Evolutionary conservation across 2,888 invertebrate genomes (phyloP).

Genomic region (Gasteruption jaculator): DNA sequence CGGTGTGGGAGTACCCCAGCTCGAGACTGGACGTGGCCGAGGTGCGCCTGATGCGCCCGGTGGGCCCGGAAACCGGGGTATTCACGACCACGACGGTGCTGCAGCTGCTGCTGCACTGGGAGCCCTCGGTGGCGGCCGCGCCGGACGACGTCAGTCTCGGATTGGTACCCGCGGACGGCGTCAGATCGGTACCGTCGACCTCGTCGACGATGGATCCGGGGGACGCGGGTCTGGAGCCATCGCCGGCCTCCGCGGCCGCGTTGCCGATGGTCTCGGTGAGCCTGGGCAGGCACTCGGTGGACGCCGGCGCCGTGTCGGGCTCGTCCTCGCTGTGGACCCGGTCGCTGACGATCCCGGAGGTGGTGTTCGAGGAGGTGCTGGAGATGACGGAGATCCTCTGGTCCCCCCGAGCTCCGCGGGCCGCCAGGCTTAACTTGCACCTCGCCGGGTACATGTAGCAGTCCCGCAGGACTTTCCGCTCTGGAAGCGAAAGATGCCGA

Average conservation of each 20-base stretch:
- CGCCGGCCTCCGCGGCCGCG: slow-evolving; percentile 24
- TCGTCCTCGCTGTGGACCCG: slow-evolving; percentile 93
- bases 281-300: slow-evolving; percentile 75
- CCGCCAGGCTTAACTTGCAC: slow-evolving; percentile 58
- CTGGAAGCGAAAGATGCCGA: slow-evolving; percentile 49
- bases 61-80: slow-evolving; percentile 53
- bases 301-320: slow-evolving; percentile 83
- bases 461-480: slow-evolving; percentile 61
- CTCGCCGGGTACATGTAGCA: slow-evolving; percentile 69
- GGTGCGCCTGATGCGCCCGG: slow-evolving; percentile 57
- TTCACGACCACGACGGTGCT: slow-evolving; percentile 83
- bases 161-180: slow-evolving; percentile 22
- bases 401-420: slow-evolving; percentile 66
- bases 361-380: slow-evolving; percentile 93
- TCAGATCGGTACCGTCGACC: slow-evolving; percentile 37
- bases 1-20: slow-evolving; percentile 80
- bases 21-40: slow-evolving; percentile 80
- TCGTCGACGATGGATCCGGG: slow-evolving; percentile 41
- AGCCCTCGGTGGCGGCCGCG: slow-evolving; percentile 44
- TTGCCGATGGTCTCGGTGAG: slow-evolving; percentile 39
- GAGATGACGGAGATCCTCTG: slow-evolving; percentile 88
- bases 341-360: slow-evolving; percentile 94
- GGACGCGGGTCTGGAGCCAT: slow-evolving; percentile 36
- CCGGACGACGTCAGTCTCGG: slow-evolving; percentile 23
- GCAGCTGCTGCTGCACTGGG: slow-evolving; percentile 81